Conservation (phyloP, 2,113 vertebrate species). For the Psammodynastes pulverulentus region DNA sequence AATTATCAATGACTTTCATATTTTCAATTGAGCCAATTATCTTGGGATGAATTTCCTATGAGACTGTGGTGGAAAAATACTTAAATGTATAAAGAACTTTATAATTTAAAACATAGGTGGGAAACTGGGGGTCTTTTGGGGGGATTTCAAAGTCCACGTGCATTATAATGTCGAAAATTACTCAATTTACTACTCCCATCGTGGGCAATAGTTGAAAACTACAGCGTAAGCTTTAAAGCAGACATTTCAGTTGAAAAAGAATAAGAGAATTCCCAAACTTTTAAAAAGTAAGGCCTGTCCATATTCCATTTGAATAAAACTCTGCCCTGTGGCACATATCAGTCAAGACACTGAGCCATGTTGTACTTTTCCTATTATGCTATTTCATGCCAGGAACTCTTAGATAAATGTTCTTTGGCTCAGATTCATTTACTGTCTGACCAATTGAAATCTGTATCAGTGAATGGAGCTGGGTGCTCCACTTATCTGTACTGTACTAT, state of each 20-base stretch:
- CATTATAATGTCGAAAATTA: background rate
- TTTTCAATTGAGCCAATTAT: background rate
- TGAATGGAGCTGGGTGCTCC: background rate
- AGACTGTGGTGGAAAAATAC: background rate
- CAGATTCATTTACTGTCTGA: background rate
- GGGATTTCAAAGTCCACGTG: background rate
- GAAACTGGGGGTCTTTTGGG: background rate
- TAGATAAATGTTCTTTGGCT: background rate
- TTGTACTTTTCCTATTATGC: background rate
- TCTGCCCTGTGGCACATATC: background rate
- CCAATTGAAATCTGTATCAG: background rate
- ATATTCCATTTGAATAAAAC: background rate
- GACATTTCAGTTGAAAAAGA: background rate
- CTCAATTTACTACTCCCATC: background rate
- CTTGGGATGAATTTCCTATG: background rate
- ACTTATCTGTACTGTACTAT: background rate
- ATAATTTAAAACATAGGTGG: background rate
- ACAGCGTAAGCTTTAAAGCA: background rate
- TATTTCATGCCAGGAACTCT: background rate
- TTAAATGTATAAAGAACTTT: background rate
- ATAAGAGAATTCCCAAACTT: background rate
- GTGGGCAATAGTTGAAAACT: background rate
- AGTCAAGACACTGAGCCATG: background rate
- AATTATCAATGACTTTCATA: background rate
- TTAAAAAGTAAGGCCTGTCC: background rate